Evolutionary conservation across 2,888 invertebrate species (phyloP), one percentile per base, ranked within the genome.

Genomic region (Catotricha subobsoleta): DNA sequence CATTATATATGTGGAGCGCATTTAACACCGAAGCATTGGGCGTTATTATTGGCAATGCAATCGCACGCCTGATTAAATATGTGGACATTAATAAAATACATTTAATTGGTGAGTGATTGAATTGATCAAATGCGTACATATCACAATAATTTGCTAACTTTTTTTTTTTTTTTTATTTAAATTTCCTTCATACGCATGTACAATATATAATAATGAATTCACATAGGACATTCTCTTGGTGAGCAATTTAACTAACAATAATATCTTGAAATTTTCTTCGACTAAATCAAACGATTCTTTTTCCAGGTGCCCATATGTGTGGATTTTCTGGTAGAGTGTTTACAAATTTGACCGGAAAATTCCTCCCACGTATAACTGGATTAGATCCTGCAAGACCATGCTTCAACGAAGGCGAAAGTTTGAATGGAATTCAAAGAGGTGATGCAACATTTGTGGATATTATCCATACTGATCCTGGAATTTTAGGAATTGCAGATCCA

Each of bases 321-420:
- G 59, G 61, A 13, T 41, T 48, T 2, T 58, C 59, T 6, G 62
- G 57, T 0, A 52, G 57, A 10, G 49, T 50, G 12, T 62, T 58
- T 34, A 49, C 44, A 25, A 44, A 47, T 2, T 39, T 53, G 3
- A 57, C 62, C 2, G 52, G 51, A 4, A 48, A 54, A 36, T 18
- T 48, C 9, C 49, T 60, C 18, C 51, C 52, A 9, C 53, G 59
- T 12, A 58, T 60, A 28, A 62, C 60, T 1, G 60, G 56, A 7
- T 46, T 60, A 16, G 62, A 60, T 51, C 61, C 60, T 3, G 60
- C 61, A 3, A 59, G 57, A 33, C 59, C 58, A 13, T 60, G 59
- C 28, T 39, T 51, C 53, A 45, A 55, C 52, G 34, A 52, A 50
- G 28, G 57, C 52, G 6, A 47, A 41, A 10, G 28, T 10, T 23